Percentiles rank a stretch among this genome's conserved stretches.
Evolutionary conservation across 2,888 invertebrate species (phyloP).

Genomic region (Daptonema setosum): DNA sequence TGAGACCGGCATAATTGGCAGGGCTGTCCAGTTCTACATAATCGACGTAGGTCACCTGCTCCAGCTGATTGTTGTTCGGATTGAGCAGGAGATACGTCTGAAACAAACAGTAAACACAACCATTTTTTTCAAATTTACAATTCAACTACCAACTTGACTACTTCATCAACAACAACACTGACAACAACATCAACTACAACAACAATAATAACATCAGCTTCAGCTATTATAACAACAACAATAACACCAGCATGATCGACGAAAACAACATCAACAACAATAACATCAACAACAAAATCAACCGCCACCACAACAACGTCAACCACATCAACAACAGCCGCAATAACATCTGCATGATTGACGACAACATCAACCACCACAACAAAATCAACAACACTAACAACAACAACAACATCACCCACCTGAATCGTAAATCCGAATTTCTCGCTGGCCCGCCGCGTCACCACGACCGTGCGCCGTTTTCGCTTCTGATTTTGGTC

Average conservation of each 20-base stretch:
- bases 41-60: slow-evolving; percentile 89
- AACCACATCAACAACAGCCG: too few species aligned
- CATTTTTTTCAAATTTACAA: too few species aligned
- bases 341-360: background rate
- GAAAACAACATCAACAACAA: too few species aligned
- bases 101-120: too few species aligned
- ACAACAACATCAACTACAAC: too few species aligned
- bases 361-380: background rate
- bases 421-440: slow-evolving; percentile 80
- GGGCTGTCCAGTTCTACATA: slow-evolving; percentile 79
- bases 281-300: too few species aligned
- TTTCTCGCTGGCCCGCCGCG: slow-evolving; percentile 56
- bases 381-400: background rate
- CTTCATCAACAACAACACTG: too few species aligned
- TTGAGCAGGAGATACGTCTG: slow-evolving; percentile 90
- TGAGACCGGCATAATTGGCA: slow-evolving; percentile 73
- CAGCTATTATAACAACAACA: too few species aligned
- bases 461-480: slow-evolving; percentile 63
- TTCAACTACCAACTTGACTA: too few species aligned
- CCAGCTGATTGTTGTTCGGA: slow-evolving; percentile 73
- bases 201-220: too few species aligned
- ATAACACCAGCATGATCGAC: too few species aligned
- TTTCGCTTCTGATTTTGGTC: slow-evolving; percentile 62
- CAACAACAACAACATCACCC: slow-evolving; percentile 9
- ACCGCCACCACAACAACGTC: too few species aligned